phyloP scores from a whole-genome alignment of 1,140 invertebrate genomes.

The Zaprionus lachaisei region DNA sequence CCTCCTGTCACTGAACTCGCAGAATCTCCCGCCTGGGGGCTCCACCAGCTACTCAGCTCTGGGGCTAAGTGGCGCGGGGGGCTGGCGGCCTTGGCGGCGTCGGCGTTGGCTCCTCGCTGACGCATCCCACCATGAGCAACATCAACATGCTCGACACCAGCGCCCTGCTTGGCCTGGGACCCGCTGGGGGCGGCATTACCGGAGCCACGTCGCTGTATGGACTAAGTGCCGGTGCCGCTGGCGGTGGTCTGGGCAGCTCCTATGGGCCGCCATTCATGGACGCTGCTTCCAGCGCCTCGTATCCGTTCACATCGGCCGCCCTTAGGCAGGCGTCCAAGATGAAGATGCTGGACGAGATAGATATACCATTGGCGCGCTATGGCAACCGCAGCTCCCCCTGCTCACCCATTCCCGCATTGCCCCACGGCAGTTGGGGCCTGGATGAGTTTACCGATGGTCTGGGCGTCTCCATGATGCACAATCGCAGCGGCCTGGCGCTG shows the following conservation, averaged over 20 bases:
- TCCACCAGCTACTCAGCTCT: slow-evolving; percentile 80
- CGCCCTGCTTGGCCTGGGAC: slow-evolving; percentile 59
- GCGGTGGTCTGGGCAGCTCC: slow-evolving; percentile 62
- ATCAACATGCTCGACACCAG: slow-evolving; percentile 76
- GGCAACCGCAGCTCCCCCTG: slow-evolving; percentile 88
- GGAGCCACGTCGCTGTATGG: slow-evolving; percentile 73
- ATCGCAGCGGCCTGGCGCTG: slow-evolving; percentile 86
- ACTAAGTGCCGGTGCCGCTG: slow-evolving; percentile 56
- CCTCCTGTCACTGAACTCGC: slow-evolving; percentile 86
- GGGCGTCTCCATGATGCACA: slow-evolving; percentile 86
- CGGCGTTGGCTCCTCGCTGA: slow-evolving; percentile 71
- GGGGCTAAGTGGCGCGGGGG: slow-evolving; percentile 71
- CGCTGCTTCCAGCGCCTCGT: slow-evolving; percentile 83
- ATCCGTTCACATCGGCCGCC: slow-evolving; percentile 87
- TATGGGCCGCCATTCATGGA: slow-evolving; percentile 78
- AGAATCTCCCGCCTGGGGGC: slow-evolving; percentile 85
- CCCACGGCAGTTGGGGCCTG: slow-evolving; percentile 86
- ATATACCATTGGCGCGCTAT: slow-evolving; percentile 87
- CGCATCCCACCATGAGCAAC: slow-evolving; percentile 77
- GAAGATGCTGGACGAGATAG: slow-evolving; percentile 89
- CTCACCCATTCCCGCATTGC: slow-evolving; percentile 85
- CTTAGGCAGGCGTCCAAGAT: slow-evolving; percentile 86
- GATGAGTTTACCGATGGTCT: slow-evolving; percentile 88
- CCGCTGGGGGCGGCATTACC: slow-evolving; percentile 61
- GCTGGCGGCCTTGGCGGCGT: slow-evolving; percentile 32